Conservation (phyloP, 2,113 vertebrate genomes). For the Mustela lutreola region DNA sequence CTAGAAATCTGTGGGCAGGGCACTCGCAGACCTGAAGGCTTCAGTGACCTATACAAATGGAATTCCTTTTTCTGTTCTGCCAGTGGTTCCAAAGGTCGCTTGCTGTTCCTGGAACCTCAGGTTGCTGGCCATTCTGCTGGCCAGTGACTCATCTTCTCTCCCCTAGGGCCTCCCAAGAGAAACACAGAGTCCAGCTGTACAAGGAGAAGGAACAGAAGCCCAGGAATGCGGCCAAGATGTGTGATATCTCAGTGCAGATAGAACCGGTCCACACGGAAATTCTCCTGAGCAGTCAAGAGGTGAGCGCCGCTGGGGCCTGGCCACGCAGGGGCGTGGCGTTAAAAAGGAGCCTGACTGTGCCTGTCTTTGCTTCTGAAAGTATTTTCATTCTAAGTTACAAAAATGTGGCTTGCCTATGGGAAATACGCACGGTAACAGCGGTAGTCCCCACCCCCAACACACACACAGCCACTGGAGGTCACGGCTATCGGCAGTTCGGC, state of each 20-base stretch:
- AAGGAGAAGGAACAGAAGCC: conserved; percentile 53
- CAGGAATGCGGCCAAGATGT: not conserved
- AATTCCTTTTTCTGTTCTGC: not conserved
- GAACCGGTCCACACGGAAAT: not conserved
- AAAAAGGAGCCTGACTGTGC: fast-evolving
- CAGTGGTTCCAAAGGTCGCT: not conserved
- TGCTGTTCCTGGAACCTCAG: fast-evolving
- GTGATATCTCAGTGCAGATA: conserved; percentile 75
- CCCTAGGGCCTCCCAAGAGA: conserved; percentile 71
- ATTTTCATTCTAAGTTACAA: not conserved
- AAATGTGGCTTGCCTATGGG: not conserved
- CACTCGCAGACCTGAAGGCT: not conserved
- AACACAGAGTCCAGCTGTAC: conserved; percentile 20
- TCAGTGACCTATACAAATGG: not conserved
- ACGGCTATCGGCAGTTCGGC: fast-evolving
- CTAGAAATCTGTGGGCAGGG: not conserved
- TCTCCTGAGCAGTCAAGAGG: conserved; percentile 56
- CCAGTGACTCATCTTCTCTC: not conserved
- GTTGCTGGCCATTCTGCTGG: not conserved
- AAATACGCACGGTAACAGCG: too few relatives aligned
- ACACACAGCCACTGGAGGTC: not conserved
- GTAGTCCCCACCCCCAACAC: not conserved
- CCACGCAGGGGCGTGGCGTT: fast-evolving
- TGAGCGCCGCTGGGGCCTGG: not conserved
- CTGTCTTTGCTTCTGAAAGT: not conserved